A percentile compares a stretch with the other conserved stretches of the same genome.
Conservation (phyloP, 2,113 vertebrate species). For the Canis aureus region DNA sequence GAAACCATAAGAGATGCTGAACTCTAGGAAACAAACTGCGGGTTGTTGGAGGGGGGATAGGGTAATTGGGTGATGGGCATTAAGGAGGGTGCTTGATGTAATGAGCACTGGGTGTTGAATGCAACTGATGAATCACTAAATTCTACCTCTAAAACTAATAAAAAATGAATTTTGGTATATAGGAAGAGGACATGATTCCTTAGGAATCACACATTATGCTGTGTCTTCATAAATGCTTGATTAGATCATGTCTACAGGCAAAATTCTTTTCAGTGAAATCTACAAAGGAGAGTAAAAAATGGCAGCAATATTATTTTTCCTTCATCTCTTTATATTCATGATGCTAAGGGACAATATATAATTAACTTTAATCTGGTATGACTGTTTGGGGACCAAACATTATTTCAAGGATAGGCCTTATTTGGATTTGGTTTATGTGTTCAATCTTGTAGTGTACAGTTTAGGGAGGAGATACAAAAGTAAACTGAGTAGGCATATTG, state of each 20-base stretch:
- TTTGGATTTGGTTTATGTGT: not conserved
- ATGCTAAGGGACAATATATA: not conserved
- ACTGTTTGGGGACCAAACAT: not conserved
- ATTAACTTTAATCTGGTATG: not conserved
- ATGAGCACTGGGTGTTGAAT: not conserved
- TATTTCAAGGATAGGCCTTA: not conserved
- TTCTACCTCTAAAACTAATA: not conserved
- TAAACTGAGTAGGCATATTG: not conserved
- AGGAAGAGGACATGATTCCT: not conserved
- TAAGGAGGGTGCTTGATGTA: not conserved
- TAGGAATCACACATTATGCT: not conserved
- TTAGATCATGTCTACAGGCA: not conserved
- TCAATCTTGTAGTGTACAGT: not conserved
- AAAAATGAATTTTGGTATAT: not conserved
- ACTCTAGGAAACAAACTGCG: not conserved
- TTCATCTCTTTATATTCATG: not conserved
- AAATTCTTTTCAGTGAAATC: not conserved
- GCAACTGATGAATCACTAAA: not conserved
- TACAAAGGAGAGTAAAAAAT: not conserved
- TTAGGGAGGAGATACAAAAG: not conserved
- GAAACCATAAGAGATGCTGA: not conserved
- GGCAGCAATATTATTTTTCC: not conserved
- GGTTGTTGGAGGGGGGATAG: not conserved
- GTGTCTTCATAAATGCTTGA: not conserved
- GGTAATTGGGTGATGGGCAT: not conserved